Base-by-base conservation (phyloP, 2,113 vertebrate genomes). In the Heterotilapia buettikoferi region DNA sequence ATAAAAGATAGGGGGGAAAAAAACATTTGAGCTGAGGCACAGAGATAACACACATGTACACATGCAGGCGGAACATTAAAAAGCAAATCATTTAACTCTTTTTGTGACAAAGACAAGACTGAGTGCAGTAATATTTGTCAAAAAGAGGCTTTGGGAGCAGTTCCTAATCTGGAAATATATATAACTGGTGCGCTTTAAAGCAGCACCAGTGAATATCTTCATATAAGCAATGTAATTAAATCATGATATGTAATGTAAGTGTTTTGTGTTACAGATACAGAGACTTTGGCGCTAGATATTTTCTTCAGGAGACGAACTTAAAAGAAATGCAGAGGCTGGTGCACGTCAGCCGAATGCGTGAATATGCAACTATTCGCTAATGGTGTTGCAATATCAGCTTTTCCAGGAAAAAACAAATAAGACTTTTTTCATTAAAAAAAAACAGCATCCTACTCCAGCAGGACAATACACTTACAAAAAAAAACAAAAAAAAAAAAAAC, bases 361-460 rank as follows among this genome's bases (percentile, higher is more conserved):
- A 47, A 24, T 56, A 12, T 24, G n/a, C n/a, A 56, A 47, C 40
- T 76, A 45, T 76, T 47, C 6, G 6, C 2, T 29, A 45, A 47
- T 73, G 68, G 4, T 47, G 29, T 45, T 47, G 21, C 68, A 73
- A 47, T 29, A 47, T 73, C 0, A 26, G 6, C 4, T 73, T 73
- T 18, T 24, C 2, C 13, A 43, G n/a, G 8, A 12, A 73, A 18
- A 45, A 71, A 16, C 7, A 24, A 71, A 71, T 12, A 40, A 16
- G 36, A 71, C 33, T 24, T 71, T 40, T 57, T 57, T 29, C 21
- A 57, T 57, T 7, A 1, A 56, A 24, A 21, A 3, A 54, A 56
- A 0, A 3, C 54, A 57, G 13, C 4, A 0, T 5, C 24, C 1
- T 5, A 29, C 54, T 5, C 56, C 56, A 59, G 13, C 56, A 16